Conservation (phyloP, 1,140 invertebrate genomes). For the Elysia chlorotica region DNA sequence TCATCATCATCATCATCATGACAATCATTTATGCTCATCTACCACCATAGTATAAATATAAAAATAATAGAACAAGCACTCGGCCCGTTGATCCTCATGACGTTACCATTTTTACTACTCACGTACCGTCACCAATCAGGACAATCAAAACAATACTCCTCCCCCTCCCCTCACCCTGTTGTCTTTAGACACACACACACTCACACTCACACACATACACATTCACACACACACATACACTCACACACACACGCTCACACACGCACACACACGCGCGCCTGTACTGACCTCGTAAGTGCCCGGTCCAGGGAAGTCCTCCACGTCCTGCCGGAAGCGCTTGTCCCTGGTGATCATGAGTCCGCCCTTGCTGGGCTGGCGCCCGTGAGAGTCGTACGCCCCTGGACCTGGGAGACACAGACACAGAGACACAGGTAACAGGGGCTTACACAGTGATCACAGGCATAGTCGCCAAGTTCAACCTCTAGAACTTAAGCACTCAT, state of each 20-base stretch:
- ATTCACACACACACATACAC: neutral
- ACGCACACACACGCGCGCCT: neutral
- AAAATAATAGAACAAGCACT: neutral
- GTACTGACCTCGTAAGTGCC: slow-evolving; percentile 58
- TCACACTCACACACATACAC: neutral
- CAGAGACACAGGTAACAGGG: too few relatives aligned
- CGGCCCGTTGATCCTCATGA: neutral
- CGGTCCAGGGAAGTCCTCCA: slow-evolving; percentile 57
- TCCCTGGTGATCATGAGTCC: slow-evolving; percentile 52
- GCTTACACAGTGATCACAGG: too few relatives aligned
- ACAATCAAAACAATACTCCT: neutral
- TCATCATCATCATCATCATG: too few relatives aligned
- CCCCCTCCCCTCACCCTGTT: neutral
- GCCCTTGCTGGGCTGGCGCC: slow-evolving; percentile 29
- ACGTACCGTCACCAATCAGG: too few relatives aligned
- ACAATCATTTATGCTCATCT: neutral
- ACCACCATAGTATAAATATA: neutral
- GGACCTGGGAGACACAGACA: slow-evolving; percentile 58
- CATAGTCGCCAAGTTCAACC: too few relatives aligned
- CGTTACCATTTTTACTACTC: too few relatives aligned
- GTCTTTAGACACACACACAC: neutral
- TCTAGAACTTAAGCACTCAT: too few relatives aligned
- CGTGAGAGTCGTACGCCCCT: slow-evolving; percentile 43
- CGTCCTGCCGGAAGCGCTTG: slow-evolving; percentile 45
- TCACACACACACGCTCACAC: slow-evolving; percentile 7